Base-by-base conservation (phyloP, 2,888 invertebrate species). In the Stenodera caucasica region DNA sequence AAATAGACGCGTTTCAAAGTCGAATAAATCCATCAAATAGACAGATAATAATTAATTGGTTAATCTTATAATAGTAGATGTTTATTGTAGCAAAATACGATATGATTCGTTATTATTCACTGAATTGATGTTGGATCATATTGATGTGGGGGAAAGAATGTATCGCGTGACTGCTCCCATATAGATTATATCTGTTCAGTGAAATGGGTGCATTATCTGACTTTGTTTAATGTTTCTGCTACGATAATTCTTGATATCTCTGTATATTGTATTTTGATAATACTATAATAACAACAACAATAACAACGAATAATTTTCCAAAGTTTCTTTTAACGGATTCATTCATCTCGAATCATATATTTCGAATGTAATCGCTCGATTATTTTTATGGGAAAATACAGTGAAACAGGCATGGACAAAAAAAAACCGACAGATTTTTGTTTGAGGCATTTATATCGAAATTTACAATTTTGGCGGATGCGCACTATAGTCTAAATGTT, bases 181-280 rank as follows among this genome's bases (percentile, higher is more conserved):
- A 33, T 33, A 53, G 61, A 61, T 61, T 29, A 29, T 61, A 61
- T 61, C 61, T 57, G 49, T 26, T 57, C 53, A 57, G 32, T 32
- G 55, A 32, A 60, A 60, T 53, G 30, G 30, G 33, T 55, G 55
- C 60, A 60, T 52, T 60, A 60, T 60, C 60, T 55, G 32, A 29
- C 30, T 15, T 26, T 50, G 32, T 49, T 21, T 33, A 53, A 53
- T 53, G 53, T 21, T 53, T 53, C 35, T 53, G 33, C 53, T 35
- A 32, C 53, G 53, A 53, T 53, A 53, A 53, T 14, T 52, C 12
- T 29, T 52, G 52, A 32, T 52, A 14, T 52, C 52, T 52, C n/a
- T 45, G 32, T 52, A 52, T n/a, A 33, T 32, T 35, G 23, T 33
- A 33, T 15, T 21, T 45, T 23, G 26, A 26, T 26, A 26, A 45